These are phyloP conservation scores for Trinorchestia longiramus DNA, from an alignment of 1,140 invertebrate species.

Conservation along the genomic window DNA sequence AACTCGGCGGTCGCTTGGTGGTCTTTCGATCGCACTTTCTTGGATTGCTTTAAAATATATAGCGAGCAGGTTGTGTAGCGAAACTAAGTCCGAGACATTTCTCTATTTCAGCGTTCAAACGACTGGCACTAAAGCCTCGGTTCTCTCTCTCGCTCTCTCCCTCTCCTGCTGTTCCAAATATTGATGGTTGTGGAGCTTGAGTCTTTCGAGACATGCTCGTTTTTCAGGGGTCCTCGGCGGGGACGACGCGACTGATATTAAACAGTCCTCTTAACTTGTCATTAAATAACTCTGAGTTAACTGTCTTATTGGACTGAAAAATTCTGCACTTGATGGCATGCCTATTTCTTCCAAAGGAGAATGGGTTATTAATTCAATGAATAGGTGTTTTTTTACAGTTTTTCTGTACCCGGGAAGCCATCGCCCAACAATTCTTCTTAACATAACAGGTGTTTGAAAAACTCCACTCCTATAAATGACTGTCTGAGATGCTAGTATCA, in stretches of 20 bases:
- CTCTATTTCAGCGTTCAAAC: conserved; percentile 52
- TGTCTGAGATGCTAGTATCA: not conserved
- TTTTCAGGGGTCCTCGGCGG: not conserved
- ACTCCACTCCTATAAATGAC: not conserved
- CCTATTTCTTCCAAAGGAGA: not conserved
- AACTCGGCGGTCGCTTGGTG: not conserved
- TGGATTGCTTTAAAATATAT: conserved; percentile 55
- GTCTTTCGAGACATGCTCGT: conserved; percentile 40
- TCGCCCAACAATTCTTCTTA: not conserved
- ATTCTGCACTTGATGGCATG: not conserved
- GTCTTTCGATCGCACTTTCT: conserved; percentile 49
- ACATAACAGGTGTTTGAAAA: not conserved
- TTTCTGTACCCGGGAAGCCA: not conserved
- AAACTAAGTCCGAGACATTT: conserved; percentile 55
- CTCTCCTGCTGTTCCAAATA: conserved; percentile 36
- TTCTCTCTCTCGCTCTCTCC: conserved; percentile 43
- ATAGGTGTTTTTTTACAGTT: not conserved
- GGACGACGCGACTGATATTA: not conserved
- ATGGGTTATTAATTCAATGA: not conserved
- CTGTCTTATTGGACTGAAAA: not conserved
- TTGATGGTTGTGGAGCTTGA: conserved; percentile 38
- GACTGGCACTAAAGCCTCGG: conserved; percentile 52
- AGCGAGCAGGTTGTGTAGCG: conserved; percentile 54
- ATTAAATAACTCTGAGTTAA: not conserved
- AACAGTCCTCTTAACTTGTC: not conserved